Percentiles rank a stretch among this genome's conserved stretches.
These are phyloP conservation scores for Oscheius sp. DNA, from an alignment of 2,888 invertebrate genomes.

Conservation along the genomic window DNA sequence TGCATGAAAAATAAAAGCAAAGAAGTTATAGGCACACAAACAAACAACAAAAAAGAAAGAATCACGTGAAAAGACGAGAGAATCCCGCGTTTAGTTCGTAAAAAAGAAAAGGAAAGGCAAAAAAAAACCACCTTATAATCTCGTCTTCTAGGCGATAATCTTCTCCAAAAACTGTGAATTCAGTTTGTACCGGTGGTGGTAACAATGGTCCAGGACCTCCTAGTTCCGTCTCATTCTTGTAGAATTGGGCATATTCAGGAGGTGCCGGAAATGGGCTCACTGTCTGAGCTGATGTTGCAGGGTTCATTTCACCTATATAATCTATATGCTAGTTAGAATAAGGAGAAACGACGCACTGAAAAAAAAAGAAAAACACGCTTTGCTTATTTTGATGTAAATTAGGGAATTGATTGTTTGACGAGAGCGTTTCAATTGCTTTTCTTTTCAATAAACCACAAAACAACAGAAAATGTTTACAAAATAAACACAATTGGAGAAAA, in stretches of 20 bases:
- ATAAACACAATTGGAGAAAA: neutral
- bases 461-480: neutral
- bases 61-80: no score
- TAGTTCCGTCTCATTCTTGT: conserved; percentile 54
- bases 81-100: no score
- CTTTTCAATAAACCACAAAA: neutral
- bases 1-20: neutral
- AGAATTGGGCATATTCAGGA: conserved; percentile 64
- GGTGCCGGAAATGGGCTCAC: conserved; percentile 69
- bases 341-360: no score
- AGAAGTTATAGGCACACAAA: neutral
- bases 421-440: neutral
- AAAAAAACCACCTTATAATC: conserved; percentile 54
- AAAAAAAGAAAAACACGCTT: conserved; percentile 1
- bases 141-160: conserved; percentile 65
- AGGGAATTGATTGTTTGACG: neutral
- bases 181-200: conserved; percentile 66
- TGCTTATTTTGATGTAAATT: no score
- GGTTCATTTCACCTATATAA: conserved; percentile 36
- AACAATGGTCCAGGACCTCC: neutral
- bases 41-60: neutral
- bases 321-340: neutral
- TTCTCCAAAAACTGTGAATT: conserved; percentile 69
- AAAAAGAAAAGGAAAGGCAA: neutral
- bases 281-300: conserved; percentile 50